Evolutionary conservation across 2,888 invertebrate species (phyloP).

Genomic region (Tenodera sinensis): DNA sequence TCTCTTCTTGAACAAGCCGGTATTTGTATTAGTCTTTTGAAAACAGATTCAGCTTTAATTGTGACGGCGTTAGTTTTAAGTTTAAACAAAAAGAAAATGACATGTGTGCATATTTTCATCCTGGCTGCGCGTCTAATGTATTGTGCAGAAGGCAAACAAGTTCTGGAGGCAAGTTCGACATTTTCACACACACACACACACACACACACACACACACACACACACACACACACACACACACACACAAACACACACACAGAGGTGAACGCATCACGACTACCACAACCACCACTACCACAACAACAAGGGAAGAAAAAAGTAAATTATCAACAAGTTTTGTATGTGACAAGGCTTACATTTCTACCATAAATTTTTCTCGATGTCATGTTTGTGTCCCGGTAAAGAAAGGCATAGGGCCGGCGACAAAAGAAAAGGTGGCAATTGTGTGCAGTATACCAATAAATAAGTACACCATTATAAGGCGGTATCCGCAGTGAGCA

Average conservation of each 20-base stretch:
- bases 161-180: not conserved
- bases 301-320: not conserved
- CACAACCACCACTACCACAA: not conserved
- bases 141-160: not conserved
- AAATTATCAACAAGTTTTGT: not conserved
- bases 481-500: not conserved
- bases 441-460: conserved; percentile 16
- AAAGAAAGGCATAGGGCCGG: not conserved
- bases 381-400: conserved; percentile 4
- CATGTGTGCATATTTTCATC: not conserved
- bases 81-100: not conserved
- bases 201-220: too few relatives aligned
- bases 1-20: too few relatives aligned
- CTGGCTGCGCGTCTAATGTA: not conserved
- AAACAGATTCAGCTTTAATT: not conserved
- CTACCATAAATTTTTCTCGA: not conserved
- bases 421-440: conserved; percentile 18
- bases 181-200: not conserved
- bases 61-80: not conserved
- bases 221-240: too few relatives aligned
- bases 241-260: too few relatives aligned
- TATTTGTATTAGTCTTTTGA: not conserved
- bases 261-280: too few relatives aligned
- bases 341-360: conserved; percentile 1
- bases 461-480: conserved; percentile 3